Conservation (phyloP, 2,113 vertebrate genomes). For the Seriola quinqueradiata region DNA sequence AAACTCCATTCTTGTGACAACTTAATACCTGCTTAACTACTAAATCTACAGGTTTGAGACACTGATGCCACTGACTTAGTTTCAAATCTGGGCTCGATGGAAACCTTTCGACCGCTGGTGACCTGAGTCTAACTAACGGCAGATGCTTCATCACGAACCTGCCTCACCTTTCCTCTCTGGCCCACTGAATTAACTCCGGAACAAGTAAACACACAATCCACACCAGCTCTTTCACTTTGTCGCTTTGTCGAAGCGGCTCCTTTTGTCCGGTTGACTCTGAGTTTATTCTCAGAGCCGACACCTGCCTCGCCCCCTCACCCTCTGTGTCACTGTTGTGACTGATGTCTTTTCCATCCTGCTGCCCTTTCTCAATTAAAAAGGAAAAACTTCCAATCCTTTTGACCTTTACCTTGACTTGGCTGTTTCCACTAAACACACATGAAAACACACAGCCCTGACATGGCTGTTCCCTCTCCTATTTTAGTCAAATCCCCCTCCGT, state of each 20-base stretch:
- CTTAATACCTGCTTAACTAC: too few species aligned
- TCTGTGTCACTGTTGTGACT: conserved; percentile 73
- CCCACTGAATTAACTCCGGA: background rate
- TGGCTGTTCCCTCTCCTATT: conserved; percentile 75
- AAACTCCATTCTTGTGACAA: background rate
- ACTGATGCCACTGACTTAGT: background rate
- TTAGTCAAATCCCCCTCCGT: conserved; percentile 75
- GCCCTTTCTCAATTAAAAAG: conserved; percentile 76
- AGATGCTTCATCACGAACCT: conserved; percentile 9
- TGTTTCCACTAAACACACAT: conserved; percentile 82
- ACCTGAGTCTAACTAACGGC: background rate
- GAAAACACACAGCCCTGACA: conserved; percentile 66
- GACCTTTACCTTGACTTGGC: conserved; percentile 77
- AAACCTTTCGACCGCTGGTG: background rate
- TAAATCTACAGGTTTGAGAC: background rate
- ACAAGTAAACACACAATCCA: conserved; percentile 38
- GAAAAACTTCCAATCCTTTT: conserved; percentile 64
- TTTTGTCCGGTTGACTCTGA: conserved; percentile 46
- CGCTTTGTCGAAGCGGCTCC: conserved; percentile 20
- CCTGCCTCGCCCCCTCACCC: conserved; percentile 22
- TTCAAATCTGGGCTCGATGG: background rate
- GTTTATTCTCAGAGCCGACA: conserved; percentile 25
- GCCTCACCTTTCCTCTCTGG: conserved; percentile 23
- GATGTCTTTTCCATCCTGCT: conserved; percentile 78
- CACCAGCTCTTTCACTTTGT: conserved; percentile 29